These are phyloP conservation scores for Lepidurus couesii DNA, from an alignment of 1,140 invertebrate genomes.

Conservation along the genomic window DNA sequence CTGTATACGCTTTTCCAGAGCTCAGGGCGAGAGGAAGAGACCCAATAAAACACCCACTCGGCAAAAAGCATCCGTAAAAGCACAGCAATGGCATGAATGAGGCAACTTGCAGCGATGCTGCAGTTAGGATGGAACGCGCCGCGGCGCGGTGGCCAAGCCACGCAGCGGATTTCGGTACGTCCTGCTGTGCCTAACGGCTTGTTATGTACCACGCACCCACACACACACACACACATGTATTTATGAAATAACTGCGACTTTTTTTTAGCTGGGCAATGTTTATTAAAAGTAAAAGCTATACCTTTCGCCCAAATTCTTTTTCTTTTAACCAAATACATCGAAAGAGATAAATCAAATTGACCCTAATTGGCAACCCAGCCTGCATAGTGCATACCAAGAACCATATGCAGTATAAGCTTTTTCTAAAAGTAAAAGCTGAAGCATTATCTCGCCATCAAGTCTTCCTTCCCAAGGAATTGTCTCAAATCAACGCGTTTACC, in stretches of 20 bases:
- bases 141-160: background rate
- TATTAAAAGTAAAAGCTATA: background rate
- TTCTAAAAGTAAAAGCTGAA: background rate
- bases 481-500: background rate
- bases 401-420: background rate
- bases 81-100: background rate
- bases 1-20: too few species aligned
- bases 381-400: background rate
- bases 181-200: slow-evolving; percentile 31
- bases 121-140: background rate
- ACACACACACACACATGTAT: background rate
- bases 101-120: background rate
- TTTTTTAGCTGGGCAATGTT: background rate
- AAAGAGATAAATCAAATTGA: too few species aligned
- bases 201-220: slow-evolving; percentile 20
- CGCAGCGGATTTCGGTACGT: slow-evolving; percentile 24
- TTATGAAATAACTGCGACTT: background rate
- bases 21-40: too few species aligned
- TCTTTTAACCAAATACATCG: too few species aligned
- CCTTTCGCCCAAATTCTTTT: too few species aligned
- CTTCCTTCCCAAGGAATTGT: background rate
- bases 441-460: background rate
- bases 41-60: too few species aligned
- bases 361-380: background rate
- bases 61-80: too few species aligned